Conservation (phyloP, 2,888 invertebrate species). For the Drosophila histrio region DNA sequence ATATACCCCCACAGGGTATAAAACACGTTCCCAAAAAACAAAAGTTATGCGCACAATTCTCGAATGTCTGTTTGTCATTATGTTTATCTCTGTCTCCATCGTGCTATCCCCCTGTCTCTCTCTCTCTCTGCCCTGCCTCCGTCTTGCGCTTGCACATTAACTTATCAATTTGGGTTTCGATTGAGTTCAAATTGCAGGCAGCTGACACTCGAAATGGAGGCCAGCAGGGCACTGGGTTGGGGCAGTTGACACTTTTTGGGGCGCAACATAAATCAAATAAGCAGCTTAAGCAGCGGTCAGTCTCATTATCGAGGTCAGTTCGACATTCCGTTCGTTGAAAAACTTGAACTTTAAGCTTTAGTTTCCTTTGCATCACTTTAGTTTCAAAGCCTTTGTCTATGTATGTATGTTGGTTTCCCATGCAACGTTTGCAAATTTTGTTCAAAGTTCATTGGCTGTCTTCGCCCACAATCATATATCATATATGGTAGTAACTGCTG, state of each 20-base stretch:
- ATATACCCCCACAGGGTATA: no score
- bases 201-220: slow-evolving; percentile 72
- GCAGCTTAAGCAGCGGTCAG: slow-evolving; percentile 55
- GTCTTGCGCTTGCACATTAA: slow-evolving; percentile 52
- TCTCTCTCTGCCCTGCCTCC: background rate
- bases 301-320: slow-evolving; percentile 11
- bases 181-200: slow-evolving; percentile 74
- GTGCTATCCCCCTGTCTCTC: background rate
- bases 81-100: slow-evolving; percentile 6
- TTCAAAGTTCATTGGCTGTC: slow-evolving; percentile 57
- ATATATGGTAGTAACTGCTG: slow-evolving; percentile 16
- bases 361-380: background rate
- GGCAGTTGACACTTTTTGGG: slow-evolving; percentile 69
- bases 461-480: slow-evolving; percentile 64
- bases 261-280: slow-evolving; percentile 73
- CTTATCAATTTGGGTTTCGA: slow-evolving; percentile 72
- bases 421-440: slow-evolving; percentile 17
- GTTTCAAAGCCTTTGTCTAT: slow-evolving; percentile 22
- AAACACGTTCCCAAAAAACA: slow-evolving; percentile 39
- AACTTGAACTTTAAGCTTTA: slow-evolving; percentile 13
- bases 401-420: no score
- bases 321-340: slow-evolving; percentile 11
- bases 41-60: slow-evolving; percentile 55
- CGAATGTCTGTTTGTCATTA: slow-evolving; percentile 47
- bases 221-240: slow-evolving; percentile 69